Percentiles rank a stretch among this genome's conserved stretches.
Conservation (phyloP, 1,140 invertebrate genomes). For the Laodelphax striatellus region DNA sequence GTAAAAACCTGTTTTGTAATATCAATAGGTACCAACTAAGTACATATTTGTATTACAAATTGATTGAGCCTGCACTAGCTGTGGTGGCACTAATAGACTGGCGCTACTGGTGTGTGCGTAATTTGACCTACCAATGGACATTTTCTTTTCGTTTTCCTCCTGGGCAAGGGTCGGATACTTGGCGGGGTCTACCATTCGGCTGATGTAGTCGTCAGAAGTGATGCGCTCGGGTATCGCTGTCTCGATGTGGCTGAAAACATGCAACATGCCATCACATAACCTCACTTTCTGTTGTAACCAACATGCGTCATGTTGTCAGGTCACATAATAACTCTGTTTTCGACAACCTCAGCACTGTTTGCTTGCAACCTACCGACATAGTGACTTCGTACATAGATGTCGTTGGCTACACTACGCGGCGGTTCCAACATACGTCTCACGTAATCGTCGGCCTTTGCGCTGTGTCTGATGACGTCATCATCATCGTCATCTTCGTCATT, state of each 20-base stretch:
- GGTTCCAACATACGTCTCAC: conserved; percentile 45
- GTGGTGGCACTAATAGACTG: no score
- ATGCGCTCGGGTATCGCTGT: conserved; percentile 20
- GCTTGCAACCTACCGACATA: conserved; percentile 1
- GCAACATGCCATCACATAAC: not conserved
- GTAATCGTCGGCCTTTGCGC: conserved; percentile 40
- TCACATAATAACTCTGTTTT: no score
- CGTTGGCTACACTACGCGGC: conserved; percentile 6
- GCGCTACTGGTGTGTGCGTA: not conserved
- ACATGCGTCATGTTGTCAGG: not conserved
- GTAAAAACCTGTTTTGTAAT: no score
- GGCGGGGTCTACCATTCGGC: conserved; percentile 40
- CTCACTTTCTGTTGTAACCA: no score
- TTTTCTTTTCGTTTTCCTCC: not conserved
- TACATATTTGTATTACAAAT: no score
- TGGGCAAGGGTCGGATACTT: not conserved
- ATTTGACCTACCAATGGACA: not conserved
- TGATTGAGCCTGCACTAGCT: no score
- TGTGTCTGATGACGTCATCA: no score
- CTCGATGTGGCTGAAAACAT: conserved; percentile 16
- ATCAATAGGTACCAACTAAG: no score
- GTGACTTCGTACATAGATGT: conserved; percentile 4
- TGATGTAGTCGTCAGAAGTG: conserved; percentile 50
- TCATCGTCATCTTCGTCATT: no score
- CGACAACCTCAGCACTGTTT: no score